Evolutionary conservation across 2,888 invertebrate genomes (phyloP).

Genomic region (Macrophya alboannulata): DNA sequence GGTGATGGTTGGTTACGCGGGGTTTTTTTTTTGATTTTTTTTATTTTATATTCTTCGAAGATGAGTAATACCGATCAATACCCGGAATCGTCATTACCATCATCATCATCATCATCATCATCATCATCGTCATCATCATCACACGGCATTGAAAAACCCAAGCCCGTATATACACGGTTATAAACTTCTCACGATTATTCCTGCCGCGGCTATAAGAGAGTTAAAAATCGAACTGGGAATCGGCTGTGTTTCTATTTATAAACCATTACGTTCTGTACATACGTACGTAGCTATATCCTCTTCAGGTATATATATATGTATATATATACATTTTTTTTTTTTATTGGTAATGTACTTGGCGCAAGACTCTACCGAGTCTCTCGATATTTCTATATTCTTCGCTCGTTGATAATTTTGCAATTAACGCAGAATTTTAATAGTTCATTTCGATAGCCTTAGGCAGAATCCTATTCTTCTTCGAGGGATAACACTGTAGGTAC

Average conservation of each 20-base stretch:
- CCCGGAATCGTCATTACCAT: not conserved
- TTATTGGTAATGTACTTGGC: too few species aligned
- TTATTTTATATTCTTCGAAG: not conserved
- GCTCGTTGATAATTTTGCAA: not conserved
- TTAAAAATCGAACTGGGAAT: constrained; percentile 5
- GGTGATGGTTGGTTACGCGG: not conserved
- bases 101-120: not conserved
- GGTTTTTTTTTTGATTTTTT: not conserved
- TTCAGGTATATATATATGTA: not conserved
- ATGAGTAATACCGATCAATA: not conserved
- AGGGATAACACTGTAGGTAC: not conserved
- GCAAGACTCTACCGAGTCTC: too few species aligned
- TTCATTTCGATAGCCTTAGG: not conserved
- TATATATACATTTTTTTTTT: too few species aligned
- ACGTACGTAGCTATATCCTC: too few species aligned
- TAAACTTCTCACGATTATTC: constrained; percentile 8
- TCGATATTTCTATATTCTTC: not conserved
- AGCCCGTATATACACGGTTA: not conserved
- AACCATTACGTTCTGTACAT: not conserved
- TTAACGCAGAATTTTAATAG: not conserved
- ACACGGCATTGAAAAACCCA: not conserved
- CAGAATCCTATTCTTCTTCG: not conserved
- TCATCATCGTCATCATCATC: not conserved
- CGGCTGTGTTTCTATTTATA: not conserved
- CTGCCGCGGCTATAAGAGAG: too few species aligned